Base-by-base conservation (phyloP, 2,888 invertebrate genomes). In the Conops quadrifasciatus region DNA sequence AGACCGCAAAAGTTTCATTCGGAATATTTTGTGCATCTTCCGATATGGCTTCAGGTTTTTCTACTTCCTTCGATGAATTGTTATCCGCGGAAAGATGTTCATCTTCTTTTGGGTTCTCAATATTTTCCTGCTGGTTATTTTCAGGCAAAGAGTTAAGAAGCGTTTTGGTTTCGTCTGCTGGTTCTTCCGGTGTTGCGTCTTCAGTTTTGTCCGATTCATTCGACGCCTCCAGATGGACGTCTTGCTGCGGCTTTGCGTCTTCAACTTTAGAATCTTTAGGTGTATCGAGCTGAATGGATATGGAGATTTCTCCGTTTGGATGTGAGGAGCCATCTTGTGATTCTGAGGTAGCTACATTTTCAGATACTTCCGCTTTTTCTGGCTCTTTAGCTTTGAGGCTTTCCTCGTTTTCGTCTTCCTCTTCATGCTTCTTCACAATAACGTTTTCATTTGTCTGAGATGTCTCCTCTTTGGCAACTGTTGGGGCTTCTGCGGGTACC, bases 161-260 rank as follows among this genome's bases (percentile, higher is more conserved):
- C 28, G 30, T 81, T 79, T 2, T 81, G 81, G 47, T 80, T 53
- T 78, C 78, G 2, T 67, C 47, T 15, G 49, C 62, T 19, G 64
- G 53, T 28, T 72, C 75, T 21, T 69, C 36, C 60, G 74, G 26
- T n/a, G 59, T 43, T 49, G 70, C 36, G 7, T 74, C 67, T 53
- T 69, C 70, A 9, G 63, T 28, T 4, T 74, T 77, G 1, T 69
- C 63, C 4, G 43, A 53, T 53, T 53, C 53, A 21, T 19, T 4
- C 2, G 53, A 21, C n/a, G 21, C n/a, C 53, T 9, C 2, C 7
- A 21, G 16, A n/a, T 21, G 7, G 7, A 21, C 53, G 1, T 2
- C 53, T 9, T n/a, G 21, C 7, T 53, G 53, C 13, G 15, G 15
- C 3, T 36, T 30, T 5, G 28, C 15, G n/a, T 13, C 13, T 30